Base-by-base conservation (phyloP, 2,888 invertebrate species). In the Carabus problematicus region DNA sequence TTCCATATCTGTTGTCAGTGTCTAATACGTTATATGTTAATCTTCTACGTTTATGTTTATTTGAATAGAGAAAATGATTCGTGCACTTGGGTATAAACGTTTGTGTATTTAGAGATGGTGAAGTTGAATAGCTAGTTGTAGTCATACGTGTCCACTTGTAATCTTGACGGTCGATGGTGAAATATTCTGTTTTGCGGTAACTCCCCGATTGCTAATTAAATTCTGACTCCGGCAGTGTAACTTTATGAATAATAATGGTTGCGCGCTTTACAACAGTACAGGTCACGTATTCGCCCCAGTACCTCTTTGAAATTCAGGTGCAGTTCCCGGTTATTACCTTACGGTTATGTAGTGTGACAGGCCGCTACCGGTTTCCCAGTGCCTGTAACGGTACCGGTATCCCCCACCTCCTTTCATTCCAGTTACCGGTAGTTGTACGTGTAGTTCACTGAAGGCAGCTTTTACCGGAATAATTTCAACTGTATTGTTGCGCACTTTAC, bases 211-310 rank as follows among this genome's bases (percentile, higher is more conserved):
- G 60, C 59, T 76, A 76, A 77, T 77, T 76, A 77, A 77, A 77
- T 77, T 76, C 75, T 73, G 76, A 75, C 73, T 71, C 75, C 41
- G 3, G 71, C 74, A 72, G 75, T 75, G 76, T 73, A 73, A 74
- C 76, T 76, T 76, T 77, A 76, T 77, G 77, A 77, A 77, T 77
- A 76, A 75, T 76, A 77, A 77, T 76, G 70, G 74, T 70, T 29
- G 29, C 47, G 52, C 66, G 16, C 14, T 59, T 56, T 42, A 60
- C 42, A 29, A 29, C 29, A 54, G 45, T 42, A 42, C 41, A 16
- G 55, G 59, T 67, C 60, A 67, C 67, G 67, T 67, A 47, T 12
- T 12, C 14, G 29, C 14, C 42, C 8, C 58, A 58, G 59, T 40
- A 40, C 60, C 67, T 67, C 60, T 67, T 67, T 67, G 67, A 67